Evolutionary conservation across 2,888 invertebrate genomes (phyloP), one percentile per base, ranked within the genome.

Genomic region (Noctua janthina): DNA sequence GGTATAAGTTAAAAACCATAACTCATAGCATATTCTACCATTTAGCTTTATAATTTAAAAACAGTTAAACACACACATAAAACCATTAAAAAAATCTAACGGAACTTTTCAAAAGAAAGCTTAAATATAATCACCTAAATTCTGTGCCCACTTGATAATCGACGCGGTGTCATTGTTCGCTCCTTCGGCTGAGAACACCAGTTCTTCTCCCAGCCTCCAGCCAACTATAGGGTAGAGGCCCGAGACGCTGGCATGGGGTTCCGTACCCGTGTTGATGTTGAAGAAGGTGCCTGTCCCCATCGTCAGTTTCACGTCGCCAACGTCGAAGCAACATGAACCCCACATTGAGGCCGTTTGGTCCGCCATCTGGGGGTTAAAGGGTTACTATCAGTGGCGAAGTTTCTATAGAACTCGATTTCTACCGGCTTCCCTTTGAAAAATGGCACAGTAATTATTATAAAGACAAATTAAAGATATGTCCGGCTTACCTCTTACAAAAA

Each of bases 231-330:
- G 99, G 95, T 99, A 99, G 62, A 99, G 97, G 0, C 99, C 99
- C 76, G 98, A 97, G 8, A 98, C 95, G 71, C 99, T 98, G 0
- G 99, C 98, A 92, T 98, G 98, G 0, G 99, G 98, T 83, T 97
- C 93, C 0, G 91, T 87, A 0, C 98, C 98, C 0, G 99, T 99
- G 92, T 99, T 98, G 59, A 99, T 97, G 93, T 99, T 98, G 68
- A 99, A 95, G 95, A 99, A 99, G 0, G 98, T 98, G 0, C 99
- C 99, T 0, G 99, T 99, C 0, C 99, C 99, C 96, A 99, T 97
- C 0, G 99, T 99, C 4, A 99, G 96, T 93, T 99, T 99, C 2
- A 99, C 97, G 92, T 98, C 98, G 49, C 98, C 98, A 0, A 97
- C 95, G 6, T 97, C 94, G 92, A 98, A 98, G 91, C 99, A 98